Evolutionary conservation across 2,113 vertebrate genomes (phyloP).

Genomic region (Ophiodon elongatus): DNA sequence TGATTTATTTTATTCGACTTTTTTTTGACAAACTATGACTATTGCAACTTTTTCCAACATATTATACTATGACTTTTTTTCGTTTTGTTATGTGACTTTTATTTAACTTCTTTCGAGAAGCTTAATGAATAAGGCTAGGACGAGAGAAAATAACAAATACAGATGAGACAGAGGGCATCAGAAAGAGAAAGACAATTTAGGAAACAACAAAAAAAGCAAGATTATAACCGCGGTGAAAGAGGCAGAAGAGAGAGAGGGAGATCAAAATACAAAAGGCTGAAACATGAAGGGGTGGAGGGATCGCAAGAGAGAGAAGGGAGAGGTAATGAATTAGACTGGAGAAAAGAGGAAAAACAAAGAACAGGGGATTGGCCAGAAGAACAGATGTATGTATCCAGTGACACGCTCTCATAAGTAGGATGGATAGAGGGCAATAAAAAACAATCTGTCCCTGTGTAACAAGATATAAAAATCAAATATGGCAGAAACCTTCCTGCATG

Average conservation of each 20-base stretch:
- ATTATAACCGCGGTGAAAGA: background rate
- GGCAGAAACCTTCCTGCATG: background rate
- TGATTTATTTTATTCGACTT: too few species aligned
- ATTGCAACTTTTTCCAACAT: too few species aligned
- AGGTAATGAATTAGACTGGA: constrained; percentile 14
- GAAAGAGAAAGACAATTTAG: background rate
- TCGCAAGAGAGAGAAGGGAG: background rate
- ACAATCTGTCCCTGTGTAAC: background rate
- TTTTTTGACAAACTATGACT: too few species aligned
- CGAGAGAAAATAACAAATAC: background rate
- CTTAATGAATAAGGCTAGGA: background rate
- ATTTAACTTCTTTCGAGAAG: background rate
- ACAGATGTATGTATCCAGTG: constrained; percentile 7
- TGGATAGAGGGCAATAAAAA: constrained; percentile 38
- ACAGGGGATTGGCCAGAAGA: background rate
- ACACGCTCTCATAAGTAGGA: constrained; percentile 35
- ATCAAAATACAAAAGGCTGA: background rate
- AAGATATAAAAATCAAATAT: constrained; percentile 43
- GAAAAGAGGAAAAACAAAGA: background rate
- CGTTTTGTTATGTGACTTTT: too few species aligned
- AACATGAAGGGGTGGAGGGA: background rate
- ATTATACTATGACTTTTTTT: too few species aligned
- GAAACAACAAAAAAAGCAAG: constrained; percentile 1
- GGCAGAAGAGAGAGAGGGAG: background rate
- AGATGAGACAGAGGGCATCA: background rate